Base-by-base conservation (phyloP, 2,797 vertebrate species). In the Morus bassanus region DNA sequence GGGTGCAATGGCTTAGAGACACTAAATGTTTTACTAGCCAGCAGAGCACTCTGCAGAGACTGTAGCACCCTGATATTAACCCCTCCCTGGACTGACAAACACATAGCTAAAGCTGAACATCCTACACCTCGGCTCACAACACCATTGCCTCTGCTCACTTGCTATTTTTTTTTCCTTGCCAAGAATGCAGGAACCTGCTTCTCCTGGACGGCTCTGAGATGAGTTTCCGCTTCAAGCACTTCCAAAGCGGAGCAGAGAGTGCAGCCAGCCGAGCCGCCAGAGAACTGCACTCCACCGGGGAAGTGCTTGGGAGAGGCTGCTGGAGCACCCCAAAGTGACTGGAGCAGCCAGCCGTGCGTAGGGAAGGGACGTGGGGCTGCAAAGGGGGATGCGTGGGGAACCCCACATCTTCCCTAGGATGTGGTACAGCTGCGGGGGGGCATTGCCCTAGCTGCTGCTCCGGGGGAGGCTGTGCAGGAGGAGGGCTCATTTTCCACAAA, bases 311-410 rank as follows among this genome's bases (percentile, higher is more conserved):
- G 68, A 63, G 64, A n/a, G 56, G 25, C 68, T 25, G 12, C 70
- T 5, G 68, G 39, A 67, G 79, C 56, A 6, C 39, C 46, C 60
- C 24, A 53, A 24, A 25, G 41, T 8, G 22, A 31, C 39, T 4
- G 4, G 15, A 48, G 68, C 54, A 22, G 46, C 41, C 2, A 4
- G 10, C 9, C 30, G 9, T 1, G 35, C 2, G 0, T 3, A 1
- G n/a, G 60, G 33, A 37, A 54, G 9, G 30, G 63, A 24, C 0
- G 0, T 10, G 33, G n/a, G 35, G 28, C 33, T 54, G 43, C 12
- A 53, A 53, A 5, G 14, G 28, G 57, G 39, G 15, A 9, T 15
- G 39, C 18, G 14, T 3, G 4, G 28, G 37, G 23, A 63, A 2
- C 11, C 4, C 57, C 1, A 1, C 13, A 37, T 74, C 21, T 4